Evolutionary conservation across 2,797 vertebrate species (phyloP).

Genomic region (Cyclopterus lumpus): DNA sequence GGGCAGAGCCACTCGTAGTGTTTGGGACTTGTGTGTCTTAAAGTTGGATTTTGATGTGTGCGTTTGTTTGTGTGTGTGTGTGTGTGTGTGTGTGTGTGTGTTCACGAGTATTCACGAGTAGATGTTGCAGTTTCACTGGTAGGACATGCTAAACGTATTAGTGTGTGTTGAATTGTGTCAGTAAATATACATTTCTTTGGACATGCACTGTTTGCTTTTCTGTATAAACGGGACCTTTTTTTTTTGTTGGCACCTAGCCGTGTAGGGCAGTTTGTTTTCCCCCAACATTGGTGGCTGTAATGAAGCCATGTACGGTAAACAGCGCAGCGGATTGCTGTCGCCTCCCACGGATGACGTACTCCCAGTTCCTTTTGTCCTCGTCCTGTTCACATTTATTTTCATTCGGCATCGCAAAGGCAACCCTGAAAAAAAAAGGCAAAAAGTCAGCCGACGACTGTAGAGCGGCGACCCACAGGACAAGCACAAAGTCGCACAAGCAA

Average conservation of each 20-base stretch:
- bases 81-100: slow-evolving; percentile 8
- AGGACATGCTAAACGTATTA: slow-evolving; percentile 11
- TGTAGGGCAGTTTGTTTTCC: slow-evolving; percentile 47
- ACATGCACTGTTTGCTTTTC: slow-evolving; percentile 24
- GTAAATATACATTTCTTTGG: neutral
- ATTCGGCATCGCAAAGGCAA: slow-evolving; percentile 41
- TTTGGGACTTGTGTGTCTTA: slow-evolving; percentile 6
- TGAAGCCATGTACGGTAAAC: slow-evolving; percentile 61
- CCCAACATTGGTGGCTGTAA: slow-evolving; percentile 55
- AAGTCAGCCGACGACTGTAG: slow-evolving; percentile 56
- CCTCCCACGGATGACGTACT: slow-evolving; percentile 61
- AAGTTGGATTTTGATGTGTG: slow-evolving; percentile 10
- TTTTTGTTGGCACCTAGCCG: slow-evolving; percentile 25
- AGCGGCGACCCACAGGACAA: slow-evolving; percentile 21
- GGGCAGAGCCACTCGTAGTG: slow-evolving; percentile 19
- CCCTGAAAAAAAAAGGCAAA: slow-evolving; percentile 55
- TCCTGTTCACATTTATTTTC: slow-evolving; percentile 69
- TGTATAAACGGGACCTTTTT: neutral
- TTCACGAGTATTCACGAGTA: slow-evolving; percentile 12
- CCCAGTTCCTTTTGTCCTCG: slow-evolving; percentile 44
- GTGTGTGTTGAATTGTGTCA: slow-evolving; percentile 5
- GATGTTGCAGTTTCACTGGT: slow-evolving; percentile 4
- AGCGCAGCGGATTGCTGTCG: slow-evolving; percentile 37
- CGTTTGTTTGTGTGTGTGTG: neutral
- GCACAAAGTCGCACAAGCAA: slow-evolving; percentile 16